Percentiles rank a stretch among this genome's conserved stretches.
These are phyloP conservation scores for Nycticebus coucang DNA, from an alignment of 2,113 vertebrate genomes.

Conservation along the genomic window DNA sequence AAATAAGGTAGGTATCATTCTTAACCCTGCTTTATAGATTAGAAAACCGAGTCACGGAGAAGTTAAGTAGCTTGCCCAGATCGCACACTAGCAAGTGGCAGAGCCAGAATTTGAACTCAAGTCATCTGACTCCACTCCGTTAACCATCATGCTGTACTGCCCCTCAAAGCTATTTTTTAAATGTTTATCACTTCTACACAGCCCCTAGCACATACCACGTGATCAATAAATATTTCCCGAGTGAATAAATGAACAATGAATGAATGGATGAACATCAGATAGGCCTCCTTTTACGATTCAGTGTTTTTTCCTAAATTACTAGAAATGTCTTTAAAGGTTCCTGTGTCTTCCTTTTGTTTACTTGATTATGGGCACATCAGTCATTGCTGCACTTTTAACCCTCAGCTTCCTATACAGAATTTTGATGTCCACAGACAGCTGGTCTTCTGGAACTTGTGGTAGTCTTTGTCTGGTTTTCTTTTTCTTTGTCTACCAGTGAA, in stretches of 20 bases:
- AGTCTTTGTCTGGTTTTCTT: background rate
- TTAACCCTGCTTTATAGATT: background rate
- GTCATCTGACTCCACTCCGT: background rate
- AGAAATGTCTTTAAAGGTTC: background rate
- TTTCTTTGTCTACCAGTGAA: background rate
- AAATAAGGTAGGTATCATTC: background rate
- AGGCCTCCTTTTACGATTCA: background rate
- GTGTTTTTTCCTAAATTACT: background rate
- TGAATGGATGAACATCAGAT: background rate
- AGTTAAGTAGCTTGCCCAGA: constrained; percentile 1
- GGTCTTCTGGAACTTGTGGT: background rate
- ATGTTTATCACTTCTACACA: background rate
- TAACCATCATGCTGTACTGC: background rate
- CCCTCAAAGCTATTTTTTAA: background rate
- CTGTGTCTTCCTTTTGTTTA: background rate
- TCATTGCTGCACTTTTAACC: background rate
- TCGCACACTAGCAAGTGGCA: background rate
- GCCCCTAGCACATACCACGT: background rate
- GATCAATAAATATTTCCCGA: background rate
- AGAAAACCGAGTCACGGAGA: background rate
- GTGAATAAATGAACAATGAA: background rate
- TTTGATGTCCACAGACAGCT: background rate
- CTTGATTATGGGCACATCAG: background rate
- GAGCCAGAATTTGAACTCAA: background rate
- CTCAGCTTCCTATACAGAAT: background rate